Evolutionary conservation across 2,888 invertebrate species (phyloP).

Genomic region (Ormyrus thymus): DNA sequence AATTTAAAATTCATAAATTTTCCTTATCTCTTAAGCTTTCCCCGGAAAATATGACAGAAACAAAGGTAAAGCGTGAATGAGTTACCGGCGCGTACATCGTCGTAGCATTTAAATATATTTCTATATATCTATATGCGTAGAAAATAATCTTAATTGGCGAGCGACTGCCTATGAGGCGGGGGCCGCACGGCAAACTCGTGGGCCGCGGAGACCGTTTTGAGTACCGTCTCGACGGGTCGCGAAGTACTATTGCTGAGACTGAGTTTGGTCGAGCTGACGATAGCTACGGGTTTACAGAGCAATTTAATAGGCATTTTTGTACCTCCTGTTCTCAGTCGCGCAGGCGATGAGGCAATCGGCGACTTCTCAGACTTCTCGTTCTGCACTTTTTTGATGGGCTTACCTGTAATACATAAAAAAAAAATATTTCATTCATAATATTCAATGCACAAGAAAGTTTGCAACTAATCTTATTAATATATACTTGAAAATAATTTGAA

Average conservation of each 20-base stretch:
- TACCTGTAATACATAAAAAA: slow-evolving; percentile 31
- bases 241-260: slow-evolving; percentile 63
- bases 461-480: too few relatives aligned
- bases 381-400: slow-evolving; percentile 34
- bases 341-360: slow-evolving; percentile 17
- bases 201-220: slow-evolving; percentile 61
- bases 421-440: neutral
- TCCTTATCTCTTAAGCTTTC: neutral
- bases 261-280: slow-evolving; percentile 63
- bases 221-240: slow-evolving; percentile 60
- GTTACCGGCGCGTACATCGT: slow-evolving; percentile 2
- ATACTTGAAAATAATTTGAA: too few relatives aligned
- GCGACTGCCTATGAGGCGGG: slow-evolving; percentile 67
- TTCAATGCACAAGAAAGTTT: neutral
- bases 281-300: slow-evolving; percentile 68
- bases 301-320: slow-evolving; percentile 64
- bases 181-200: slow-evolving; percentile 71
- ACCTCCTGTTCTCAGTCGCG: slow-evolving; percentile 22
- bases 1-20: slow-evolving; percentile 23
- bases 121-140: neutral
- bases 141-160: slow-evolving; percentile 51
- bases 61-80: neutral
- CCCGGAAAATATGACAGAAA: slow-evolving; percentile 7
- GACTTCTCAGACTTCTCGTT: neutral
- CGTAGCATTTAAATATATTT: neutral